phyloP scores from a whole-genome alignment of 2,113 vertebrate genomes.

The Chitala chitala region DNA sequence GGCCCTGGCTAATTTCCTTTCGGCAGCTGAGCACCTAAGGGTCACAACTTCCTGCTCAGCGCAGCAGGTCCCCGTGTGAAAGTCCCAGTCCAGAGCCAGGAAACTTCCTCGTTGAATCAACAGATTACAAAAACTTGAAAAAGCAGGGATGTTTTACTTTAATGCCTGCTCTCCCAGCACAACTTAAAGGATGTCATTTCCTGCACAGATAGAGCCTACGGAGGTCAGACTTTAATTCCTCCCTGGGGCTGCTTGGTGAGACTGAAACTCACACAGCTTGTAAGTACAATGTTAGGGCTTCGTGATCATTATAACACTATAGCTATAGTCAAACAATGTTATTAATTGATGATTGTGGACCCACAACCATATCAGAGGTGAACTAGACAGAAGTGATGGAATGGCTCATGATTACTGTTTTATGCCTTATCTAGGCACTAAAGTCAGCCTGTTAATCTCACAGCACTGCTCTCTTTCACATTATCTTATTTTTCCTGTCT shows the following conservation, averaged over 20 bases:
- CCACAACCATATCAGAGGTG: too few species aligned
- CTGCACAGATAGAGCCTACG: slow-evolving; percentile 28
- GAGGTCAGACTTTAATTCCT: neutral
- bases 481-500: too few species aligned
- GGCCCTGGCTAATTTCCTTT: slow-evolving; percentile 66
- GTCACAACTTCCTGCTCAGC: slow-evolving; percentile 62
- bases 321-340: neutral
- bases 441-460: too few species aligned
- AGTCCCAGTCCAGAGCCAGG: slow-evolving; percentile 44
- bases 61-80: slow-evolving; percentile 45
- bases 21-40: slow-evolving; percentile 58
- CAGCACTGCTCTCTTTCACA: too few species aligned
- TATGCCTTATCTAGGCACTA: too few species aligned
- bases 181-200: slow-evolving; percentile 38
- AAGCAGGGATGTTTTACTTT: slow-evolving; percentile 49
- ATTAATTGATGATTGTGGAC: too few species aligned
- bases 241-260: neutral
- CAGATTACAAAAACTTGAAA: slow-evolving; percentile 57
- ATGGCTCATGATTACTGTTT: too few species aligned
- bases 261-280: too few species aligned
- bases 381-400: too few species aligned
- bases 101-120: slow-evolving; percentile 52
- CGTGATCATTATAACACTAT: neutral
- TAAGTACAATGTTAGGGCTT: neutral
- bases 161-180: slow-evolving; percentile 40